A percentile compares a stretch with the other conserved stretches of the same genome.
phyloP scores from a whole-genome alignment of 2,113 vertebrate genomes.

The Cottus gobio region DNA sequence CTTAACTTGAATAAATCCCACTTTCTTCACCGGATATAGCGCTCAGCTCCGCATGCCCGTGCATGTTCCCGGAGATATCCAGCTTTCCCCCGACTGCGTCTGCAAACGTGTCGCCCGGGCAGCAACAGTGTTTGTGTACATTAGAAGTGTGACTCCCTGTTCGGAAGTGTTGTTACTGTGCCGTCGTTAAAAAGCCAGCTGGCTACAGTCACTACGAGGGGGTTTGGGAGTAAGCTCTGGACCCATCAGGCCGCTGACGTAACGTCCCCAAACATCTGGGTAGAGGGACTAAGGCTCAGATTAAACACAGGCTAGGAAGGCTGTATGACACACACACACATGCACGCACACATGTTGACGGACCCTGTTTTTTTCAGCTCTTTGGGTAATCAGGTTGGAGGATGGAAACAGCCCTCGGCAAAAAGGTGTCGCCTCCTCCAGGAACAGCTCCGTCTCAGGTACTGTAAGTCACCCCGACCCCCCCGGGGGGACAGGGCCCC shows the following conservation, averaged over 20 bases:
- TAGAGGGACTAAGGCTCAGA: slow-evolving; percentile 47
- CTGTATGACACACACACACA: neutral
- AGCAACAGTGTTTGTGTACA: neutral
- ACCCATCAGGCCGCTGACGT: slow-evolving; percentile 45
- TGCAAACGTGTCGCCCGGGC: slow-evolving; percentile 10
- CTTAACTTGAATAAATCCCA: slow-evolving; percentile 55
- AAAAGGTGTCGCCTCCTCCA: slow-evolving; percentile 28
- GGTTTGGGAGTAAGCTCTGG: slow-evolving; percentile 43
- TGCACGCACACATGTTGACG: slow-evolving; percentile 18
- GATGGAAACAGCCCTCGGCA: slow-evolving; percentile 23
- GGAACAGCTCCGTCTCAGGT: slow-evolving; percentile 39
- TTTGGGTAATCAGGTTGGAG: slow-evolving; percentile 53
- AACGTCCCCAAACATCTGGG: slow-evolving; percentile 55
- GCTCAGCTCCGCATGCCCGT: slow-evolving; percentile 11
- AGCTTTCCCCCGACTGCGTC: neutral
- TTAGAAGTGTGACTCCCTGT: neutral
- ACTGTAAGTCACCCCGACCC: slow-evolving; percentile 44
- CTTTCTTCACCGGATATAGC: slow-evolving; percentile 26
- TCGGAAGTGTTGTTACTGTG: slow-evolving; percentile 33
- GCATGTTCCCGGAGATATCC: slow-evolving; percentile 34
- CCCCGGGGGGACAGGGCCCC: slow-evolving; percentile 63
- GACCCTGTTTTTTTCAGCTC: slow-evolving; percentile 40
- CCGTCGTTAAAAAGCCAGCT: slow-evolving; percentile 53
- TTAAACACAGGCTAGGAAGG: slow-evolving; percentile 40
- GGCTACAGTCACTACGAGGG: slow-evolving; percentile 32